phyloP scores from a whole-genome alignment of 2,888 invertebrate species.

The Willowsia nigromaculata region DNA sequence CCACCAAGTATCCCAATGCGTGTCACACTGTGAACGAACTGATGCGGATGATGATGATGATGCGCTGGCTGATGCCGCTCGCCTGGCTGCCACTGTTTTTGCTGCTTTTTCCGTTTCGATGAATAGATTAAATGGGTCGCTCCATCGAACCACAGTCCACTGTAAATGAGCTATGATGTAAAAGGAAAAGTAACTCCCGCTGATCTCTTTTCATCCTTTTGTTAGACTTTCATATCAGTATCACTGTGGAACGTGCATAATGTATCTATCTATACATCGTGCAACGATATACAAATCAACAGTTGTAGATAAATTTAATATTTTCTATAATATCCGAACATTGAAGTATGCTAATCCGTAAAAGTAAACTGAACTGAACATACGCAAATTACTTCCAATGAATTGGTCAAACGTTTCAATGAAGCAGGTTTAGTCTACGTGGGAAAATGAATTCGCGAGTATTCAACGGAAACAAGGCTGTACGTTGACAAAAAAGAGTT shows the following conservation, averaged over 20 bases:
- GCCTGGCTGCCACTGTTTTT: slow-evolving; percentile 54
- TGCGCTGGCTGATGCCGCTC: slow-evolving; percentile 3
- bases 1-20: slow-evolving; percentile 51
- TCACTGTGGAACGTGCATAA: slow-evolving; percentile 21
- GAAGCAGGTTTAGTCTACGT: neutral
- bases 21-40: slow-evolving; percentile 46
- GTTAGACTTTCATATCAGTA: slow-evolving; percentile 16
- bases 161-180: slow-evolving; percentile 40
- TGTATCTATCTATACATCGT: no score
- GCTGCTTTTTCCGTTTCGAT: slow-evolving; percentile 65
- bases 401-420: slow-evolving; percentile 34
- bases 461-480: no score
- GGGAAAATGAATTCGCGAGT: no score
- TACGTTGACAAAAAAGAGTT: no score
- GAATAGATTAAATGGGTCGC: slow-evolving; percentile 62
- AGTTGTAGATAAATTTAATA: neutral
- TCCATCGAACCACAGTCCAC: slow-evolving; percentile 46
- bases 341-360: neutral
- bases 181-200: slow-evolving; percentile 35
- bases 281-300: no score
- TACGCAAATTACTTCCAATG: slow-evolving; percentile 50
- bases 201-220: slow-evolving; percentile 50
- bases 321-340: no score
- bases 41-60: slow-evolving; percentile 22
- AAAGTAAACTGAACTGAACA: slow-evolving; percentile 22